A percentile compares a stretch with the other conserved stretches of the same genome.
These are phyloP conservation scores for Zaprionus kolodkinae DNA, from an alignment of 1,140 invertebrate species.

Conservation along the genomic window DNA sequence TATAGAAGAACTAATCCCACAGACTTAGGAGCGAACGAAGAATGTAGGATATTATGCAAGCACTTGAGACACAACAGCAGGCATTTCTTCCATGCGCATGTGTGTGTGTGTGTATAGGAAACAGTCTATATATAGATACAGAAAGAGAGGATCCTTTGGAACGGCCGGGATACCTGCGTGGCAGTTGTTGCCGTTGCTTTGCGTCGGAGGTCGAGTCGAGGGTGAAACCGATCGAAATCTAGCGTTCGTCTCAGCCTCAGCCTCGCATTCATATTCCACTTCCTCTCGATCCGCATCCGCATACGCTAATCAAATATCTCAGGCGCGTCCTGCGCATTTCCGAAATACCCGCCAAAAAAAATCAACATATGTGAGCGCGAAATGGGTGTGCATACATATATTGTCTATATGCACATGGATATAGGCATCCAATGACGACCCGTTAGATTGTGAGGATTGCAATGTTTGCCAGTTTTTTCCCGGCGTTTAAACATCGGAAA, in stretches of 20 bases:
- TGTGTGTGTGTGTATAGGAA: constrained; percentile 15
- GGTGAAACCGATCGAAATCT: constrained; percentile 67
- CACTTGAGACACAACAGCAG: constrained; percentile 62
- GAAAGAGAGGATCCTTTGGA: constrained; percentile 18
- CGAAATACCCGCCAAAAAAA: constrained; percentile 73
- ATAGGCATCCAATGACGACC: constrained; percentile 8
- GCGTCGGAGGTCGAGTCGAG: constrained; percentile 16
- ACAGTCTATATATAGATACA: constrained; percentile 35
- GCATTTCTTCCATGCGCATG: constrained; percentile 21
- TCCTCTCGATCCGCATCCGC: constrained; percentile 43
- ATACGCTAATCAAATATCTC: constrained; percentile 70
- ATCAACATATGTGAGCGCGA: constrained; percentile 60
- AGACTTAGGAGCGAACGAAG: constrained; percentile 41
- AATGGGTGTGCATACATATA: constrained; percentile 45
- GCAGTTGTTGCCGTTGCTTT: constrained; percentile 34
- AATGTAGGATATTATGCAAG: constrained; percentile 65
- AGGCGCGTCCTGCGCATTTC: constrained; percentile 22
- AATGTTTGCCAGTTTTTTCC: constrained; percentile 56
- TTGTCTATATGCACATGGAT: constrained; percentile 13
- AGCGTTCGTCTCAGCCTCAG: constrained; percentile 53
- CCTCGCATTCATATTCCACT: constrained; percentile 31
- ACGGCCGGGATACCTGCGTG: constrained; percentile 55
- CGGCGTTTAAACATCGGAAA: constrained; percentile 40
- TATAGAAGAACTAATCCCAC: constrained; percentile 62
- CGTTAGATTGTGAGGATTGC: constrained; percentile 46